Evolutionary conservation across 1,140 invertebrate species (phyloP), one percentile per base, ranked within the genome.

Genomic region (Apis dorsata): DNA sequence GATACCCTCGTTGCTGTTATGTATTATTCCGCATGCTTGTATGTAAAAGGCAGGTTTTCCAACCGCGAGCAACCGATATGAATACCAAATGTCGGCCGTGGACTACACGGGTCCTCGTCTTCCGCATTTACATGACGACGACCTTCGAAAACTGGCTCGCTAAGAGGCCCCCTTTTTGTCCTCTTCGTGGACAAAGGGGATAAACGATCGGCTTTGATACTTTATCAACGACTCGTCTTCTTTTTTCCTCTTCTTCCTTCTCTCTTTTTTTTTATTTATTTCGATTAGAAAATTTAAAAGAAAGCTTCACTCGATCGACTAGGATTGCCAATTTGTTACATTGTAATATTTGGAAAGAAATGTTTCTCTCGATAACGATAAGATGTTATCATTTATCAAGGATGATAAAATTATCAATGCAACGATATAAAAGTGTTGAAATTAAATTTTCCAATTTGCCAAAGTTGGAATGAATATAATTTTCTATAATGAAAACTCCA

Each of bases 1-100:
- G 72, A 81, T 76, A 68, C 53, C 55, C 63, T 24, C 63, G 21
- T 21, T 76, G 34, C 70, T 65, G 79, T 81, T 82, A 79, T 83
- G 81, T 83, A 83, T 83, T 83, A 83, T 83, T 83, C 81, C 76
- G 53, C 55, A 34, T 79, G 62, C 68, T 65, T 57, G 34, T 65
- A 57, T 79, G 81, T 79, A 83, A 83, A 76, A 72, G 81, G 17
- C 44, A 76, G 81, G 76, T 79, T 79, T 78, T 78, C 59, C 76
- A 51, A 78, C 57, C 81, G 34, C 68, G 57, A 60, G 75, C 55
- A 70, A 83, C 28, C 76, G 68, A 72, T 72, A 83, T 83, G 81
- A 83, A 83, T 83, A 83, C 59, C 81, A 83, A 83, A 83, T 83
- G 59, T 17, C 34, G 34, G 21, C 53, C 7, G 17, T 65, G 21